Conservation (phyloP, 1,140 invertebrate genomes). For the Drosophila lini region DNA sequence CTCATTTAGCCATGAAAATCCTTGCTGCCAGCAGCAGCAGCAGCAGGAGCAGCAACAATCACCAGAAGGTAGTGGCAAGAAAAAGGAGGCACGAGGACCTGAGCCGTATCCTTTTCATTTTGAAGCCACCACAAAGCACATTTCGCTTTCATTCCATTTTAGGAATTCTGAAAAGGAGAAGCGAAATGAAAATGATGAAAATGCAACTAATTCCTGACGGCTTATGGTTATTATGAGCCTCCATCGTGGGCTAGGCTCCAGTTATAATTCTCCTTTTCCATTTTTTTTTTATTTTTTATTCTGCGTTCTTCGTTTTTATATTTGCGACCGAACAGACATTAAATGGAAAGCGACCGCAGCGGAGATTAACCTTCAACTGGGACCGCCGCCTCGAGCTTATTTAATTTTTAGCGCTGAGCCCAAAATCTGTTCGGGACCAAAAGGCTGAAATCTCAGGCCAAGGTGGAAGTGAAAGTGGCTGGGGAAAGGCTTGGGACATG, state of each 20-base stretch:
- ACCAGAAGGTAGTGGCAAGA: slow-evolving; percentile 26
- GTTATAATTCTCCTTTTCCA: slow-evolving; percentile 46
- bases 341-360: slow-evolving; percentile 47
- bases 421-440: slow-evolving; percentile 51
- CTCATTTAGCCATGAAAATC: slow-evolving; percentile 81
- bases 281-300: background rate
- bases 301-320: slow-evolving; percentile 39
- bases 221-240: slow-evolving; percentile 70
- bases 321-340: slow-evolving; percentile 50
- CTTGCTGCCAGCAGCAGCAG: slow-evolving; percentile 50
- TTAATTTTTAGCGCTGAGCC: slow-evolving; percentile 71
- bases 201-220: slow-evolving; percentile 81
- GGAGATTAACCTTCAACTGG: slow-evolving; percentile 75
- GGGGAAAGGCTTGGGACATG: slow-evolving; percentile 8
- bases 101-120: slow-evolving; percentile 78
- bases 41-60: slow-evolving; percentile 45
- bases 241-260: slow-evolving; percentile 25
- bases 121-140: slow-evolving; percentile 75
- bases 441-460: slow-evolving; percentile 14
- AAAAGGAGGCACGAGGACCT: slow-evolving; percentile 48
- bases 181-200: slow-evolving; percentile 76
- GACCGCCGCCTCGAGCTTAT: slow-evolving; percentile 61
- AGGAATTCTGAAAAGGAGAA: slow-evolving; percentile 52
- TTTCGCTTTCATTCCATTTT: slow-evolving; percentile 77
- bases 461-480: slow-evolving; percentile 29